A percentile compares a stretch with the other conserved stretches of the same genome.
Conservation (phyloP, 2,888 invertebrate species). For the Ariolimax columbianus region DNA sequence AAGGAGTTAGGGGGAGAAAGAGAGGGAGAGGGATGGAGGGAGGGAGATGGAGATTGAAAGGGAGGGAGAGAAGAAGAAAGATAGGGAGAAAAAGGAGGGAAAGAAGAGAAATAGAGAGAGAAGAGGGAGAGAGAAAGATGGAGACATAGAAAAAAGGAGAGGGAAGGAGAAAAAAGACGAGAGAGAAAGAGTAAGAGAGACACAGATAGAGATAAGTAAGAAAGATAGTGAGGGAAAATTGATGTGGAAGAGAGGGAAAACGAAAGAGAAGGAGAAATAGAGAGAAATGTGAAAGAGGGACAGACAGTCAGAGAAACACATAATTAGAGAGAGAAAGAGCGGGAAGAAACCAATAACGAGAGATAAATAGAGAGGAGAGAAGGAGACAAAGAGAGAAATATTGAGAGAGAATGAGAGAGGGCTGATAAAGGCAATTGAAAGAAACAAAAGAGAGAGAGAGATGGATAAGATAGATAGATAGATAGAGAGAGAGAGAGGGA, state of each 20-base stretch:
- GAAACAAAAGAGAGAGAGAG: not conserved
- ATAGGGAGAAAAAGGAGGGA: not conserved
- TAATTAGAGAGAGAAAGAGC: slow-evolving; percentile 18
- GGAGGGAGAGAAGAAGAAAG: not conserved
- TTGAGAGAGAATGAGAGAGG: slow-evolving; percentile 23
- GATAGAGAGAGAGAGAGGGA: not conserved
- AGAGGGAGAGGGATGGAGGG: not conserved
- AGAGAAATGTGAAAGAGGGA: slow-evolving; percentile 14
- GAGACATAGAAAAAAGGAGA: not conserved
- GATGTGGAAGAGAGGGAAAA: not conserved
- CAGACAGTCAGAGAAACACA: slow-evolving; percentile 40
- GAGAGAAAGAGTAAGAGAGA: not conserved
- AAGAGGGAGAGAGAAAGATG: not conserved
- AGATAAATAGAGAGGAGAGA: slow-evolving; percentile 44
- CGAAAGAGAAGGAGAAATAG: not conserved
- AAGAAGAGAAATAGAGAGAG: not conserved
- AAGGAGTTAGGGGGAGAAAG: not conserved
- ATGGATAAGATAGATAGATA: not conserved
- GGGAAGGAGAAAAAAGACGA: not conserved
- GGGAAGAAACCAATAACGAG: not conserved
- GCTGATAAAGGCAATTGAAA: slow-evolving; percentile 17
- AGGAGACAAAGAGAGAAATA: slow-evolving; percentile 23
- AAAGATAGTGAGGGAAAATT: not conserved
- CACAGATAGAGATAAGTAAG: no score
- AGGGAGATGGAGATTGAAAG: not conserved